Percentiles rank a stretch among this genome's conserved stretches.
phyloP scores from a whole-genome alignment of 2,888 invertebrate genomes.

The Sphaerophoria taeniata region DNA sequence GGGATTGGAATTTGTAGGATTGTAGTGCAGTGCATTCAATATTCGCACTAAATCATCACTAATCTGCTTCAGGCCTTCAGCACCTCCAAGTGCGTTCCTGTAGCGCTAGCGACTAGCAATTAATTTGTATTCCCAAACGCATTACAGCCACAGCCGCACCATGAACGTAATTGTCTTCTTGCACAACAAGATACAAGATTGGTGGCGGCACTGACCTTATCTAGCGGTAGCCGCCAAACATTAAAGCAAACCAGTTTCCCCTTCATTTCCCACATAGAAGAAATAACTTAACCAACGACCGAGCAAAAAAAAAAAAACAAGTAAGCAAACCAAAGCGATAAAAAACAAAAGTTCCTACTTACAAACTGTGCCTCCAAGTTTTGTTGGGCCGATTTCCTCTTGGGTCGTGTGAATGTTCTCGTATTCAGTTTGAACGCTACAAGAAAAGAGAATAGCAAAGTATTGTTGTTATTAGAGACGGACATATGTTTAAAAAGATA shows the following conservation, averaged over 20 bases:
- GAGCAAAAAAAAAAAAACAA: slow-evolving; percentile 31
- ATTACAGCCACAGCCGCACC: slow-evolving; percentile 37
- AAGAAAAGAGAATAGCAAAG: slow-evolving; percentile 49
- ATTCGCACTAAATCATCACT: too few relatives aligned
- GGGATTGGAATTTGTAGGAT: too few relatives aligned
- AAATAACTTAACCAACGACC: not conserved
- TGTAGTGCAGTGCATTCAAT: too few relatives aligned
- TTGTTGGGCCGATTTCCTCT: slow-evolving; percentile 79
- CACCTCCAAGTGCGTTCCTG: not conserved
- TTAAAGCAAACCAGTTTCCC: slow-evolving; percentile 61
- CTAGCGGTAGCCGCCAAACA: slow-evolving; percentile 47
- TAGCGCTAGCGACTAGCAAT: not conserved
- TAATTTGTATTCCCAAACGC: slow-evolving; percentile 44
- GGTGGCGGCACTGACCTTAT: slow-evolving; percentile 63
- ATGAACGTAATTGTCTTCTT: slow-evolving; percentile 39
- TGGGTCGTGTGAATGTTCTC: slow-evolving; percentile 82
- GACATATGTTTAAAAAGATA: slow-evolving; percentile 29
- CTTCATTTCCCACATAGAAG: slow-evolving; percentile 43
- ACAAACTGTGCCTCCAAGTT: slow-evolving; percentile 80
- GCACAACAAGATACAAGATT: slow-evolving; percentile 26
- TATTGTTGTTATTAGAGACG: slow-evolving; percentile 50
- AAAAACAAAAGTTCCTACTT: slow-evolving; percentile 75
- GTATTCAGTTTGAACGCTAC: slow-evolving; percentile 81
- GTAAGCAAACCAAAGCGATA: not conserved
- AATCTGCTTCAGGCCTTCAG: not conserved